These are phyloP conservation scores for Pterocles orientalis DNA, from an alignment of 2,113 vertebrate species.

Conservation along the genomic window DNA sequence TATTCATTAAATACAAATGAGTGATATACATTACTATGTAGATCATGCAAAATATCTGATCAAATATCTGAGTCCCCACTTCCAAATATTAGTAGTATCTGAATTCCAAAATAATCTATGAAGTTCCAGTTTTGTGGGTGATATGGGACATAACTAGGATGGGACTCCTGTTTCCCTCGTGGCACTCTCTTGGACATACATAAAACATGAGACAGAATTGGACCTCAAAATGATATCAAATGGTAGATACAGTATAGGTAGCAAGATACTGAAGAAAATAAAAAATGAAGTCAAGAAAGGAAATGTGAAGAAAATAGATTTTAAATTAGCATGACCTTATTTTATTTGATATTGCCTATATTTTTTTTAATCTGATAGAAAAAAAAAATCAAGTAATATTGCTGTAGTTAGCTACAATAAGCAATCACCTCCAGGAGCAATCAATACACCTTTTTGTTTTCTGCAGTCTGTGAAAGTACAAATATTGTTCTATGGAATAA, in stretches of 20 bases:
- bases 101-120: neutral
- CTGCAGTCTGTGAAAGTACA: neutral
- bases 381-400: neutral
- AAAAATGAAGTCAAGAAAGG: neutral
- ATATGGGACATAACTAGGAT: neutral
- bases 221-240: neutral
- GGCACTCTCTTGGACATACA: neutral
- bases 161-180: neutral
- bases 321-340: neutral
- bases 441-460: neutral
- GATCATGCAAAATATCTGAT: neutral
- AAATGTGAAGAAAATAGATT: neutral
- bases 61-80: neutral
- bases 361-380: neutral
- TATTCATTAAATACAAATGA: neutral
- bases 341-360: neutral
- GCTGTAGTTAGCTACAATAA: neutral
- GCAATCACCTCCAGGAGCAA: neutral
- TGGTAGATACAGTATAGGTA: neutral
- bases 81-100: neutral
- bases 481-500: neutral
- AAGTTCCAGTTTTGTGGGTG: neutral
- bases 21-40: neutral
- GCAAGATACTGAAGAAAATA: neutral
- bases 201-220: neutral